Evolutionary conservation across 2,113 vertebrate genomes (phyloP).

Genomic region (Amia ocellicauda): DNA sequence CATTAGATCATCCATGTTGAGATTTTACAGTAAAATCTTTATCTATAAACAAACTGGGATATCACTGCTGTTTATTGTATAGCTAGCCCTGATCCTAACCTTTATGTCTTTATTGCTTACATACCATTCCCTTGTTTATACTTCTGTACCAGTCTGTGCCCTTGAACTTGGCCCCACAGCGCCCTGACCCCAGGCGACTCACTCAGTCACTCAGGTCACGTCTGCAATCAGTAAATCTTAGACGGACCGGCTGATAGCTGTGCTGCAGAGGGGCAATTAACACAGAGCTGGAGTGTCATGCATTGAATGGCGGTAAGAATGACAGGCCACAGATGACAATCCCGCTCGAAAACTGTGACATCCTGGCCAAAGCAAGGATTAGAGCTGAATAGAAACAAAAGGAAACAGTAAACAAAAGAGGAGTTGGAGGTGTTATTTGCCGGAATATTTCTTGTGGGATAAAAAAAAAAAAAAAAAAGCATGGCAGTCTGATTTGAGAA

Average conservation of each 20-base stretch:
- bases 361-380: constrained; percentile 44
- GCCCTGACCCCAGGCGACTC: constrained; percentile 44
- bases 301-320: constrained; percentile 34
- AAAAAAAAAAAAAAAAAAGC: not conserved
- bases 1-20: constrained; percentile 26
- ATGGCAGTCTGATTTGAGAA: not conserved
- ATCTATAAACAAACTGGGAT: constrained; percentile 71
- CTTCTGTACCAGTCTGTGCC: constrained; percentile 63
- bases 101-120: constrained; percentile 72
- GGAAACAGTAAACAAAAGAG: constrained; percentile 42
- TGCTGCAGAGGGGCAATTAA: constrained; percentile 56
- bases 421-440: constrained; percentile 17
- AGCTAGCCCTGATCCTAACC: constrained; percentile 65
- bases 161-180: constrained; percentile 70
- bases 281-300: constrained; percentile 49
- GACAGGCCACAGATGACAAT: constrained; percentile 50
- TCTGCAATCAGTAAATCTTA: constrained; percentile 50
- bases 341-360: constrained; percentile 42
- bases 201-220: constrained; percentile 45
- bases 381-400: constrained; percentile 29
- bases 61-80: constrained; percentile 74
- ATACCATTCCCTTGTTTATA: constrained; percentile 75
- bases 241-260: constrained; percentile 51
- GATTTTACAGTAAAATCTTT: constrained; percentile 69
- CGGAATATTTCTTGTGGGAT: constrained; percentile 9